Evolutionary conservation across 2,797 vertebrate genomes (phyloP).

Genomic region (Apodemus agrarius): DNA sequence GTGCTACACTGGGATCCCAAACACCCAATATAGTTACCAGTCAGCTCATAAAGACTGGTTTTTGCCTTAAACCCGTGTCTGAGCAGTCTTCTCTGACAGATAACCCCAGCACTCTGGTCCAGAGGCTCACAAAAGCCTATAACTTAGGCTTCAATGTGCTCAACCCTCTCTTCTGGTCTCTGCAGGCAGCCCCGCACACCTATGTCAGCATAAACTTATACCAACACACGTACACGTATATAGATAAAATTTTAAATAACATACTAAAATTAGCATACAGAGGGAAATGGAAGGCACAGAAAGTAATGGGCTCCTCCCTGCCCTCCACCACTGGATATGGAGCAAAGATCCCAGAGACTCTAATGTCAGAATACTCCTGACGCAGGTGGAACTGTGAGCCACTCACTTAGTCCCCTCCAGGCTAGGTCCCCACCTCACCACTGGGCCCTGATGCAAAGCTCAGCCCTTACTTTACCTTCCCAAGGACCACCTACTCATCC

Average conservation of each 20-base stretch:
- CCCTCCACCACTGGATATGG: not conserved
- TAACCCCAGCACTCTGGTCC: not conserved
- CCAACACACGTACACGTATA: not conserved
- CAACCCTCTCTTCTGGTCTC: not conserved
- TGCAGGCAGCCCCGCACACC: not conserved
- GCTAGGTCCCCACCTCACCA: not conserved
- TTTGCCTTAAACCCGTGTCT: not conserved
- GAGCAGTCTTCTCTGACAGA: not conserved
- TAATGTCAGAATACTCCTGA: not conserved
- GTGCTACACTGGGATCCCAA: not conserved
- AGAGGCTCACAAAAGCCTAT: not conserved
- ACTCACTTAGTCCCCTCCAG: not conserved
- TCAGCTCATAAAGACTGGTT: not conserved
- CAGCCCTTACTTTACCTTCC: not conserved
- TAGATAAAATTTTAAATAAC: not conserved
- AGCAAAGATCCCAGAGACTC: not conserved
- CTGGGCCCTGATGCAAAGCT: slow-evolving; percentile 5
- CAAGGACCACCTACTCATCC: not conserved
- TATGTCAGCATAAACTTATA: not conserved
- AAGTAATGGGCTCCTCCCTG: not conserved
- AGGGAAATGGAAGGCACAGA: not conserved
- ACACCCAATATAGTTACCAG: not conserved
- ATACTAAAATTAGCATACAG: not conserved
- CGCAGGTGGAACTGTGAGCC: not conserved
- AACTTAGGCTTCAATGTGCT: not conserved